Evolutionary conservation across 2,888 invertebrate species (phyloP).

Genomic region (Eristalinus aeneus): DNA sequence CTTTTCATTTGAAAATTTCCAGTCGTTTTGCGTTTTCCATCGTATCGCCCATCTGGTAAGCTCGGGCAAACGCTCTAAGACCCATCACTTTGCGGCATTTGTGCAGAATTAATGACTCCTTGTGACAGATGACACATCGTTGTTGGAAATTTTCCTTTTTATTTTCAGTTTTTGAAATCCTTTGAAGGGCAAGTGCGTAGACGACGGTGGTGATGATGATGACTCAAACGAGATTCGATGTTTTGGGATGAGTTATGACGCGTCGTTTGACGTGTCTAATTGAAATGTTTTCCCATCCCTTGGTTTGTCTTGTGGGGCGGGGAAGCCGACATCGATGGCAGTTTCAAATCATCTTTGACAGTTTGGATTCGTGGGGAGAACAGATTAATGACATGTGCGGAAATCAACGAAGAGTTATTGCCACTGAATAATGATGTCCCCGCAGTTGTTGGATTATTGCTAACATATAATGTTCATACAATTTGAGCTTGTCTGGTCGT

Average conservation of each 20-base stretch:
- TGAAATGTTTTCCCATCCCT: conserved; percentile 5
- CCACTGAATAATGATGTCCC: background rate
- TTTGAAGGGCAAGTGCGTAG: conserved; percentile 7
- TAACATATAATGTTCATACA: too few relatives aligned
- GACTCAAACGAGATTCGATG: background rate
- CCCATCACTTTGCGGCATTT: conserved; percentile 46
- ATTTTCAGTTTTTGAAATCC: background rate
- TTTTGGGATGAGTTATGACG: conserved; percentile 30
- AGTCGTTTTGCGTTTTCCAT: conserved; percentile 13
- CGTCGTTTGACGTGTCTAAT: conserved; percentile 22
- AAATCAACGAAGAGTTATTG: background rate
- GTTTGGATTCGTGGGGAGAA: background rate
- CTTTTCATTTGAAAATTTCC: conserved; percentile 10
- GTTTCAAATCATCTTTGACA: background rate
- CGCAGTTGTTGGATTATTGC: too few relatives aligned
- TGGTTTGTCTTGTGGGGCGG: background rate
- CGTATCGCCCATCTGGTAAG: conserved; percentile 39
- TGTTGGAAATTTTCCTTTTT: conserved; percentile 35
- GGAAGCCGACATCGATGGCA: background rate
- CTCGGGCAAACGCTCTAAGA: conserved; percentile 10
- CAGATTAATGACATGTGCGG: background rate
- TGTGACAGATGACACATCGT: conserved; percentile 64
- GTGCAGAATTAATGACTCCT: conserved; percentile 64
- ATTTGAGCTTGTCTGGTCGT: too few relatives aligned
- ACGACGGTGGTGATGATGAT: conserved; percentile 1